Evolutionary conservation across 2,113 vertebrate species (phyloP), one percentile per base, ranked within the genome.

Genomic region (Gallinago paraguaiae): DNA sequence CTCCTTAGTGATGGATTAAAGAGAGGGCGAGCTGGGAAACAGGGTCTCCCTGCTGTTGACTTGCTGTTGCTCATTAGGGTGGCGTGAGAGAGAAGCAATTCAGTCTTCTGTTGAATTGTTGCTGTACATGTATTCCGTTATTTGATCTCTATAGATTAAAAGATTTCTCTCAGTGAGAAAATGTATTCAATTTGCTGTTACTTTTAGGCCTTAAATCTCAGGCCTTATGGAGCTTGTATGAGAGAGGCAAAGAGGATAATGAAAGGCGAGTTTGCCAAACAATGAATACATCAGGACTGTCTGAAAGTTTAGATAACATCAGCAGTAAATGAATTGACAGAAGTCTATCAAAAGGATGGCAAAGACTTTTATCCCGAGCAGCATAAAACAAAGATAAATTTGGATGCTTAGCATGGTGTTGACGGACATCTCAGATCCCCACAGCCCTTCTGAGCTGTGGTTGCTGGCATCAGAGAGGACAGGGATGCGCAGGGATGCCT

Each of bases 241-340:
- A 81, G 84, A 91, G 78, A 89, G 82, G 25, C 39, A 85, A 84
- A 95, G 51, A 48, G 79, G 64, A 67, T 80, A 93, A 93, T 56
- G 46, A 91, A 92, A 68, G 37, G 30, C 2, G 6, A 51, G 37
- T 80, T 91, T 90, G 75, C 37, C 81, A 88, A 71, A 77, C 88
- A 92, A 95, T 56, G 85, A 86, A 85, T 87, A 80, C 81, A 31
- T 69, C 79, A 95, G 63, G 63, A 25, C 6, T 45, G 41, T 54
- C 81, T 88, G 79, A 88, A 93, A 85, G 63, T 53, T 91, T 41
- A 69, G 30, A 77, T 37, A 53, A 28, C 33, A 70, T 64, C 86
- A 65, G 71, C 67, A 94, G 45, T 65, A 50, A 72, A 61, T 86
- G 82, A 93, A 83, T 50, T 80, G 82, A 22, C 67, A 82, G 24